Percentiles rank a stretch among this genome's conserved stretches.
These are phyloP conservation scores for Peromyscus nudipes DNA, from an alignment of 2,797 vertebrate genomes.

Conservation along the genomic window DNA sequence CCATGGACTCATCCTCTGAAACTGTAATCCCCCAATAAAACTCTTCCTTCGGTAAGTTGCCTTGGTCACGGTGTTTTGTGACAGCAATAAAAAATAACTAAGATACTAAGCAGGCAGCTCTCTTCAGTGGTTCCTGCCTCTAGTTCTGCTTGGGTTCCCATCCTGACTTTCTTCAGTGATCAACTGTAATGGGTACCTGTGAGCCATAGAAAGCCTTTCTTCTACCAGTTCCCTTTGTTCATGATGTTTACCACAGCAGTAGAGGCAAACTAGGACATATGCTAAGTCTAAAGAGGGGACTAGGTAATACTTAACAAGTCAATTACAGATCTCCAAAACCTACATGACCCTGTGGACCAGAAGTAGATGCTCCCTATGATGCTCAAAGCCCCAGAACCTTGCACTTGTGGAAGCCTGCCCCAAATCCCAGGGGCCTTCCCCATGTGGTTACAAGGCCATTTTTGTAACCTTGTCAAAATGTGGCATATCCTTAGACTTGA, in stretches of 20 bases:
- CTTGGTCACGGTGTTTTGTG: neutral
- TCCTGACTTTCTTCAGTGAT: neutral
- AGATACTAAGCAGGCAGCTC: neutral
- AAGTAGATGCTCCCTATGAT: neutral
- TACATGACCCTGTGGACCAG: neutral
- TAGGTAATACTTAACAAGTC: neutral
- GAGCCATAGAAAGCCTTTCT: neutral
- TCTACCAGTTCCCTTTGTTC: neutral
- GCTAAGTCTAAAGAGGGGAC: neutral
- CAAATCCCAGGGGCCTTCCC: neutral
- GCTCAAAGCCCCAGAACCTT: neutral
- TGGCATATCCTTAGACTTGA: neutral
- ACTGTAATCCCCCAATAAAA: neutral
- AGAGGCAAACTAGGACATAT: neutral
- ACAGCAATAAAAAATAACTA: neutral
- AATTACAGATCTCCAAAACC: neutral
- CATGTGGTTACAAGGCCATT: neutral
- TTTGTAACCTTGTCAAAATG: neutral
- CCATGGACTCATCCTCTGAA: neutral
- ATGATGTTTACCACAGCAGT: neutral
- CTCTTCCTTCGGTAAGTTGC: neutral
- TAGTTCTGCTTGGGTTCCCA: neutral
- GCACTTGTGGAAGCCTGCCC: neutral
- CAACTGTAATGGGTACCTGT: neutral
- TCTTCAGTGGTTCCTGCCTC: neutral